phyloP scores from a whole-genome alignment of 1,140 invertebrate genomes.

The Drosophila sp. region DNA sequence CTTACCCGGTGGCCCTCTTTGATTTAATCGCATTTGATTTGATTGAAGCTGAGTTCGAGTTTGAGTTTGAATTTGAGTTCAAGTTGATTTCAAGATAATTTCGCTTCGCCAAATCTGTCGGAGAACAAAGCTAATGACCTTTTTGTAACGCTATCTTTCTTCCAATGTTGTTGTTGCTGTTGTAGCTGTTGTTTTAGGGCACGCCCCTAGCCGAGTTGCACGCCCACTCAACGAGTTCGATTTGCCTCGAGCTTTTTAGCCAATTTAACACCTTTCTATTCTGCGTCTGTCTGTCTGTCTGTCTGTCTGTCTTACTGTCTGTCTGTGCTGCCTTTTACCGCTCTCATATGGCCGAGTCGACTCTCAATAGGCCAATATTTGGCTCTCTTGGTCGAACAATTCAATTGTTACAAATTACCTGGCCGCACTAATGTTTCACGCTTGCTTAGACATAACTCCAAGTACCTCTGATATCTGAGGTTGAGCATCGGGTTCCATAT shows the following conservation, averaged over 20 bases:
- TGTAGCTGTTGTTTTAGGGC: constrained; percentile 25
- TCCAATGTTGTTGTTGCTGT: constrained; percentile 1
- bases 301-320: no score
- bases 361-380: constrained; percentile 6
- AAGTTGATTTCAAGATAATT: constrained; percentile 10
- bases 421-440: constrained; percentile 76
- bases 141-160: constrained; percentile 55
- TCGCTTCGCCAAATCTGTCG: not conserved
- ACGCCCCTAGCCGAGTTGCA: constrained; percentile 50
- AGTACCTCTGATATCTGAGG: constrained; percentile 10
- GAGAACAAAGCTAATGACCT: constrained; percentile 70
- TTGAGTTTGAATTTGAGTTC: constrained; percentile 7
- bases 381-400: constrained; percentile 65
- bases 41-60: constrained; percentile 7
- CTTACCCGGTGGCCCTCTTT: constrained; percentile 24
- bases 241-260: constrained; percentile 53
- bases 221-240: constrained; percentile 59
- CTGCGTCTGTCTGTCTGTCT: constrained; percentile 47
- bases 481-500: constrained; percentile 1
- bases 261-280: constrained; percentile 82
- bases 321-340: constrained; percentile 55
- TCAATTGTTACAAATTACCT: constrained; percentile 80
- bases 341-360: constrained; percentile 10
- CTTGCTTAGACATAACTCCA: constrained; percentile 39
- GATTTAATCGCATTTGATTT: constrained; percentile 20